These are phyloP conservation scores for Rafetus swinhoei DNA, from an alignment of 2,113 vertebrate genomes.

Conservation along the genomic window DNA sequence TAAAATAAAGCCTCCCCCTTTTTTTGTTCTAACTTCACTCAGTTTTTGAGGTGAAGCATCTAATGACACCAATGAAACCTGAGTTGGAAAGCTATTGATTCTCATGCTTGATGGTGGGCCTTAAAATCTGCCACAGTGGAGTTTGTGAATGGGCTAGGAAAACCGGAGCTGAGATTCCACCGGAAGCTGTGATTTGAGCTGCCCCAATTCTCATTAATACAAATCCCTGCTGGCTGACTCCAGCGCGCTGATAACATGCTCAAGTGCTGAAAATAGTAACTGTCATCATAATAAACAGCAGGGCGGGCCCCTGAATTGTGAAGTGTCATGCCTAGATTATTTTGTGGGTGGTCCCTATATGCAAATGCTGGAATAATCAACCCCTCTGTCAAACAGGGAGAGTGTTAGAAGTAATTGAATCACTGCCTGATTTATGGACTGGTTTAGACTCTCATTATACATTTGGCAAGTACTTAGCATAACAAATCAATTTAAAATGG, in stretches of 20 bases:
- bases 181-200: constrained; percentile 30
- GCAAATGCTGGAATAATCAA: neutral
- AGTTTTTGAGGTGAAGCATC: constrained; percentile 19
- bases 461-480: constrained; percentile 60
- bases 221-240: constrained; percentile 25
- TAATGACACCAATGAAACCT: constrained; percentile 34
- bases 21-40: constrained; percentile 21
- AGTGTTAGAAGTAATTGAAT: constrained; percentile 52
- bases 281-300: constrained; percentile 43
- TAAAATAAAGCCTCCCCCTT: constrained; percentile 3
- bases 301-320: neutral
- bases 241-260: neutral
- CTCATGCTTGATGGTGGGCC: constrained; percentile 24
- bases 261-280: constrained; percentile 52
- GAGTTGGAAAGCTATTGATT: constrained; percentile 55
- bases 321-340: constrained; percentile 31
- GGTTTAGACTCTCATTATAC: constrained; percentile 53
- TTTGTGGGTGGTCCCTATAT: neutral
- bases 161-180: constrained; percentile 29
- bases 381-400: constrained; percentile 24
- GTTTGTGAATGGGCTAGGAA: constrained; percentile 64
- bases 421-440: neutral
- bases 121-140: constrained; percentile 31
- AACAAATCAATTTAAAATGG: constrained; percentile 49
- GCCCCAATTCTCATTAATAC: constrained; percentile 58